Base-by-base conservation (phyloP, 2,888 invertebrate species). In the Tachina lurida region DNA sequence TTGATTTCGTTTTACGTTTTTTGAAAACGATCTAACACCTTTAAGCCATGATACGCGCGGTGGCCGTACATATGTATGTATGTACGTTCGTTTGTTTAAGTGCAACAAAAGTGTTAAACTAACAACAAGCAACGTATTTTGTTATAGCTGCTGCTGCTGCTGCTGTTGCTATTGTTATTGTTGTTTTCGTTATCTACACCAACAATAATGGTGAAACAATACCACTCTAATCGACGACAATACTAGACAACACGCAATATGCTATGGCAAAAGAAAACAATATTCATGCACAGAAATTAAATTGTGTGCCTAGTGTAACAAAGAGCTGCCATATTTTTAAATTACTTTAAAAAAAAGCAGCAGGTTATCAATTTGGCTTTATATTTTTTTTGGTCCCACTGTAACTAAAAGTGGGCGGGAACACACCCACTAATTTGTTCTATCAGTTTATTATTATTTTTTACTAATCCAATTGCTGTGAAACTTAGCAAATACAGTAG, bases 41-140 rank as follows among this genome's bases (percentile, higher is more conserved):
- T 75, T 70, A 70, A 54, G 85, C 78, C 60, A 79, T 67, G 75
- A 79, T 82, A 83, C 63, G 78, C 60, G 80, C 73, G 60, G 58
- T 65, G 2, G 47, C 8, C 60, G 31, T 22, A 62, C 62, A 3
- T 22, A 22, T 22, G 22, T 22, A 22, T 22, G 22, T 22, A 43
- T 13, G 60, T 41, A 15, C 43, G n/a, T 63, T 70, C 13, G 49
- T 65, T 52, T 39, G 75, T 79, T 75, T 85, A 68, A 77, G 76
- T 83, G 75, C 85, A 65, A 75, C 82, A 76, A 41, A 82, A 83
- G 85, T 86, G 85, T 86, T 86, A 83, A 86, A 83, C 75, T 83
- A 83, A 82, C 85, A 83, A 68, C 77, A 65, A 82, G 52, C 47
- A 56, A 31, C 0, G 31, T 63, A 47, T 52, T 60, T 78, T 60